Base-by-base conservation (phyloP, 2,888 invertebrate genomes). In the Stramonita haemastoma region DNA sequence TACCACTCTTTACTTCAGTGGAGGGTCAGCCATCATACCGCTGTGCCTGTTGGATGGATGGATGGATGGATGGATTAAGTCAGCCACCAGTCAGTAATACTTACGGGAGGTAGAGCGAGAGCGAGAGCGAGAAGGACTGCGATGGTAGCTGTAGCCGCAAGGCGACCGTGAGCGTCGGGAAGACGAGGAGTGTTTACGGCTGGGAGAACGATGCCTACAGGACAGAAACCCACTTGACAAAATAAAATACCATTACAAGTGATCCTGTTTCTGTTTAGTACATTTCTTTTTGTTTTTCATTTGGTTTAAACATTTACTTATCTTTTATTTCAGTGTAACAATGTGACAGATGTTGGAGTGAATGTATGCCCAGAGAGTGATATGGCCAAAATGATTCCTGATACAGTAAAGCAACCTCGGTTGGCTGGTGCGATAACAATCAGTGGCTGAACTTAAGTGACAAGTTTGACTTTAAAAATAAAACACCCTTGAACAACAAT, bases 61-160 rank as follows among this genome's bases (percentile, higher is more conserved):
- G 81, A 46, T 17, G 26, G 66, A 66, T 46, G 46, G 46, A 46
- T 26, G 46, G 81, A 46, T 36, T 15, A 46, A 46, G 36, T 26
- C 81, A 46, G 36, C 81, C 81, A 83, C 29, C 36, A 0, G 36
- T 86, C 89, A 86, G 79, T 89, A 87, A 73, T 95, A 97, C 97
- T 97, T 97, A 98, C 98, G 97, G 96, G 98, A 97, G 96, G 98
- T 98, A 94, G 98, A 97, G 96, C 98, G 98, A 92, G 98, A 97
- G 96, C 98, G 98, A 94, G 98, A 97, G 96, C 98, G 98, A 92
- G 98, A 97, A 90, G 97, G 96, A 90, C 97, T 98, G 94, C 98
- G 97, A 92, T 98, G 98, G 90, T 98, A 91, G 93, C 97, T 97
- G 94, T 97, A 97, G 96, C 97, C 97, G 96, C 97, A 97, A 90